phyloP scores from a whole-genome alignment of 2,113 vertebrate species.

The Nematolebias whitei region DNA sequence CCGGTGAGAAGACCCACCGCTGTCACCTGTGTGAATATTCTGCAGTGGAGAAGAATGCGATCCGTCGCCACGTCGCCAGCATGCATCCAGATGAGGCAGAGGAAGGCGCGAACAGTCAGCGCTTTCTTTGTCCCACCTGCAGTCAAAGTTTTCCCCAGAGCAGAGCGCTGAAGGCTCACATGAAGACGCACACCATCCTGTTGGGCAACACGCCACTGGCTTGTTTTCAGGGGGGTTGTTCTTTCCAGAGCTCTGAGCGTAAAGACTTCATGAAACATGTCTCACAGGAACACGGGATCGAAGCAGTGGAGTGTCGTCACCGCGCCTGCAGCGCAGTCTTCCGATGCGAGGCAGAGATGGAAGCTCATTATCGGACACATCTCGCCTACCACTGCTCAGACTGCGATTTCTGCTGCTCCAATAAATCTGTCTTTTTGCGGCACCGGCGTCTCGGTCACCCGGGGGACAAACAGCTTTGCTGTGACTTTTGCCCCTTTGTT shows the following conservation, averaged over 20 bases:
- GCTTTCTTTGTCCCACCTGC: constrained; percentile 89
- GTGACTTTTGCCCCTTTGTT: constrained; percentile 88
- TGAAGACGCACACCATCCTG: constrained; percentile 85
- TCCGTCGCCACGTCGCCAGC: constrained; percentile 89
- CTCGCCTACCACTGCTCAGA: constrained; percentile 93
- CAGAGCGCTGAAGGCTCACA: constrained; percentile 89
- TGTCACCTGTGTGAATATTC: constrained; percentile 91
- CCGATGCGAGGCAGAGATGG: constrained; percentile 82
- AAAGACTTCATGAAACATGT: constrained; percentile 86
- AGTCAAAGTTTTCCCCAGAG: constrained; percentile 87
- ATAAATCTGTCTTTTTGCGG: constrained; percentile 88
- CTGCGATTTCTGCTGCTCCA: constrained; percentile 94
- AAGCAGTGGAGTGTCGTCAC: constrained; percentile 87
- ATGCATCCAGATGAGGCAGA: constrained; percentile 82
- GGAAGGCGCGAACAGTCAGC: constrained; percentile 72
- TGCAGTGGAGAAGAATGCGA: constrained; percentile 90
- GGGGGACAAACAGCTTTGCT: constrained; percentile 83
- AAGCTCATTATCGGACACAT: constrained; percentile 89
- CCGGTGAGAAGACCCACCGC: constrained; percentile 85
- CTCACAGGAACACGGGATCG: constrained; percentile 80
- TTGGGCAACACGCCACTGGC: constrained; percentile 67
- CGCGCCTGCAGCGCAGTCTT: constrained; percentile 89
- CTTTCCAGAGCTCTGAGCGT: constrained; percentile 76
- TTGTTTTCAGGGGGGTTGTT: constrained; percentile 87
- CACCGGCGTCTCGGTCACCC: constrained; percentile 92